Evolutionary conservation across 2,113 vertebrate species (phyloP).

Genomic region (Corydoras sp.): DNA sequence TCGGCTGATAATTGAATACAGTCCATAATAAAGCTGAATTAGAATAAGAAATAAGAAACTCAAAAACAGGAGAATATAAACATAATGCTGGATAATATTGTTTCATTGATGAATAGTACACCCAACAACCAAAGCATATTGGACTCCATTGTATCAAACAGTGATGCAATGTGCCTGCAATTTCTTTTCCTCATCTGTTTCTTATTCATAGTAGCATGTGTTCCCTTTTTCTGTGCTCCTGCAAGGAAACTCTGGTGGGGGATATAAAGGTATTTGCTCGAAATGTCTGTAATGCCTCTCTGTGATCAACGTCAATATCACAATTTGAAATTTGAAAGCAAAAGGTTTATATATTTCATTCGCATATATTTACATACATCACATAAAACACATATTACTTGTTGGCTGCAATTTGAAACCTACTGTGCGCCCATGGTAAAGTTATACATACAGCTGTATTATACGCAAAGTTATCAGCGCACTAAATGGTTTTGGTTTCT

Average conservation of each 20-base stretch:
- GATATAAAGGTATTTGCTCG: not conserved
- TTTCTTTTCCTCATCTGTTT: conserved; percentile 27
- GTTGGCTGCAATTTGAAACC: not conserved
- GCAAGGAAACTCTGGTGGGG: conserved; percentile 2
- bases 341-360: not conserved
- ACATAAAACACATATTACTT: not conserved
- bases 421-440: too few species aligned
- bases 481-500: not conserved
- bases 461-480: not conserved
- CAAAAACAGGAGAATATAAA: conserved; percentile 1
- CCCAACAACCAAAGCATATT: not conserved
- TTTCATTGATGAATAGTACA: not conserved
- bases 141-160: conserved; percentile 23
- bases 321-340: conserved; percentile 3
- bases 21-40: conserved; percentile 1
- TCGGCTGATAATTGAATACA: not conserved
- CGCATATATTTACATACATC: too few species aligned
- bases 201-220: conserved; percentile 13
- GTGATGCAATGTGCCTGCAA: conserved; percentile 35
- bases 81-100: not conserved
- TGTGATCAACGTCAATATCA: not conserved
- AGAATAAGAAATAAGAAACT: not conserved
- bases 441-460: not conserved
- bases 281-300: not conserved
- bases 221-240: conserved; percentile 17